Percentiles rank a stretch among this genome's conserved stretches.
These are phyloP conservation scores for Leptinotarsa texana DNA, from an alignment of 1,140 invertebrate genomes.

Conservation along the genomic window DNA sequence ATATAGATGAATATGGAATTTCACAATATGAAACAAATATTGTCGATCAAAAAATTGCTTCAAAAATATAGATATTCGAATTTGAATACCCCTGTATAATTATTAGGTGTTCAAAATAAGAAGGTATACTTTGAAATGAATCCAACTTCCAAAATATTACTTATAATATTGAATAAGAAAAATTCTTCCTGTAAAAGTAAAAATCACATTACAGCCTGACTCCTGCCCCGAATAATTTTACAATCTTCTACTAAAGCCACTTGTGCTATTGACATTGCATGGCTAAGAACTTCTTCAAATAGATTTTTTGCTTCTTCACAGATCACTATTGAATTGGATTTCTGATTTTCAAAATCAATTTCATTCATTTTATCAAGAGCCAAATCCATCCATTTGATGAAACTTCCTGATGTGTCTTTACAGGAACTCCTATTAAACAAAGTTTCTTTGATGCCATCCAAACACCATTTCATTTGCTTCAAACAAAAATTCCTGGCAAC, in stretches of 20 bases:
- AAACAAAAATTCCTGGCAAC: slow-evolving; percentile 34
- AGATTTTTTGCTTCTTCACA: slow-evolving; percentile 32
- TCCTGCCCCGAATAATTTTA: slow-evolving; percentile 46
- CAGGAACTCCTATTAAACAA: neutral
- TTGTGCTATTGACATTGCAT: slow-evolving; percentile 52
- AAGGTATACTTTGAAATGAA: no score
- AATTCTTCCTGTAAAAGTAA: neutral
- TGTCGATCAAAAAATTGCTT: no score
- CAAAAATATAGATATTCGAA: no score
- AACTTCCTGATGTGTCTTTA: slow-evolving; percentile 34
- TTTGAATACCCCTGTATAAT: no score
- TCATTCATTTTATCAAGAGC: slow-evolving; percentile 42
- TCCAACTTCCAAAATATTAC: no score
- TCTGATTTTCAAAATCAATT: slow-evolving; percentile 38
- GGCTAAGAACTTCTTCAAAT: slow-evolving; percentile 48
- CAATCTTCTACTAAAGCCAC: slow-evolving; percentile 45
- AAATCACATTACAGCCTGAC: slow-evolving; percentile 33
- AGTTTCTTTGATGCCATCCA: slow-evolving; percentile 34
- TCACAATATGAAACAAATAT: no score
- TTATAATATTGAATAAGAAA: neutral
- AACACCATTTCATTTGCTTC: slow-evolving; percentile 39
- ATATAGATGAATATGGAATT: no score
- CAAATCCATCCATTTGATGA: slow-evolving; percentile 48
- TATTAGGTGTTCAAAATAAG: no score
- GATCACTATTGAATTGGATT: slow-evolving; percentile 15